Percentiles rank a stretch among this genome's conserved stretches.
Conservation (phyloP, 2,113 vertebrate genomes). For the Bucco capensis region DNA sequence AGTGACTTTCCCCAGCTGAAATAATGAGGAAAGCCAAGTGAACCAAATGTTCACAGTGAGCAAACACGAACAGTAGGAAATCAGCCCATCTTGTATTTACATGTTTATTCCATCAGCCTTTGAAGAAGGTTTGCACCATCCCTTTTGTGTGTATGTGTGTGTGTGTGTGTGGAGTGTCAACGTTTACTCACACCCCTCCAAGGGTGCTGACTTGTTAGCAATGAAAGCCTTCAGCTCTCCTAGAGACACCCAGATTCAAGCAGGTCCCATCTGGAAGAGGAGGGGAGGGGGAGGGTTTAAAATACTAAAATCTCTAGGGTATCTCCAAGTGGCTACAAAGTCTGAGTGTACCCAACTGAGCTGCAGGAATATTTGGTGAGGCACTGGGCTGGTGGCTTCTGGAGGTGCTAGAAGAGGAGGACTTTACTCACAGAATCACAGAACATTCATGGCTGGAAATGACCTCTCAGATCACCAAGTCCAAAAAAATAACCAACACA, state of each 20-base stretch:
- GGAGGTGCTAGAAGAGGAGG: background rate
- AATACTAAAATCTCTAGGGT: background rate
- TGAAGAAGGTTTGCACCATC: conserved; percentile 28
- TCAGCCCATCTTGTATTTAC: conserved; percentile 69
- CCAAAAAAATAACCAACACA: too few relatives aligned
- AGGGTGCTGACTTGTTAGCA: background rate
- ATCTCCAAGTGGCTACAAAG: background rate
- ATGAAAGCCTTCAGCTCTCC: background rate
- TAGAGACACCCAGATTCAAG: background rate
- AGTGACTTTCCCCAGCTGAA: conserved; percentile 78
- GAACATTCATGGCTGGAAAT: too few relatives aligned
- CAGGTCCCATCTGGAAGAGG: background rate
- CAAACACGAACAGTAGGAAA: conserved; percentile 71
- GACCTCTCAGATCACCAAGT: too few relatives aligned
- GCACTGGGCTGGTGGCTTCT: background rate
- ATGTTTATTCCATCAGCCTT: conserved; percentile 66
- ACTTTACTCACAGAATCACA: too few relatives aligned
- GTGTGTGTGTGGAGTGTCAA: background rate
- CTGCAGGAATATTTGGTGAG: background rate
- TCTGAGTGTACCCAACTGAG: background rate
- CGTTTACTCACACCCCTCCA: background rate
- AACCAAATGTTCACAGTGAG: conserved; percentile 76
- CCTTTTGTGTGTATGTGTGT: background rate
- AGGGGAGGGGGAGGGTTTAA: background rate
- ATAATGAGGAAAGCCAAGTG: conserved; percentile 76